Evolutionary conservation across 64 coral and sea anemone species (phyloP), one percentile per base, ranked within the genome.

Genomic region (Porites australiensis): DNA sequence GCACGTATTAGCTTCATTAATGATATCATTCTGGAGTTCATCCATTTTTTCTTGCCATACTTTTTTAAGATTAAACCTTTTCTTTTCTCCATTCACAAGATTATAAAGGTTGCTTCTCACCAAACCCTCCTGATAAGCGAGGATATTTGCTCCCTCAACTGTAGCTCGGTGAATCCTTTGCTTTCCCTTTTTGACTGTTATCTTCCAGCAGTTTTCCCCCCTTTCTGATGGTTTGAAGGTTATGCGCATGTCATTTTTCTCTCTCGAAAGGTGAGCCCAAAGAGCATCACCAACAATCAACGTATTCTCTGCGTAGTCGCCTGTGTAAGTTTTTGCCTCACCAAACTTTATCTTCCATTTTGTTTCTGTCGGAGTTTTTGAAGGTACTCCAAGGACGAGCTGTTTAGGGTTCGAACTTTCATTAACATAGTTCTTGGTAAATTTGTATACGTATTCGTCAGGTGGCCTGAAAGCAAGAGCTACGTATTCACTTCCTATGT

Each of bases 121-220:
- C 27, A 37, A 37, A 37, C 27, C 27, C 9, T 74, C 72, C n/a
- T 74, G 72, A 74, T 74, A 74, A 74, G 72, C 72, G n/a, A 74
- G 72, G 72, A 46, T 74, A 74, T 74, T 74, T 74, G 72, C 72
- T 46, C 72, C 72, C n/a, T 20, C 44, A 20, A 74, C 72, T 74
- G 44, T 23, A 74, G 72, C 72, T 74, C 72, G 72, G 72, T 74
- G 72, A 46, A 74, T 74, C n/a, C n/a, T 74, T 74, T 74, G n/a
- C 19, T 74, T 46, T 74, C 72, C 72, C 44, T 23, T 46, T 46
- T 74, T 74, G n/a, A 74, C 72, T 74, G 44, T 74, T 23, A 74
- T 74, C 44, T 46, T 74, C 72, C 72, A 74, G 19, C 72, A 1
- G 72, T 74, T 74, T 20, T 74, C 72, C 10, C 19, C 44, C 44